Base-by-base conservation (phyloP, 2,113 vertebrate species). In the mouse (Mus musculus) region DNA sequence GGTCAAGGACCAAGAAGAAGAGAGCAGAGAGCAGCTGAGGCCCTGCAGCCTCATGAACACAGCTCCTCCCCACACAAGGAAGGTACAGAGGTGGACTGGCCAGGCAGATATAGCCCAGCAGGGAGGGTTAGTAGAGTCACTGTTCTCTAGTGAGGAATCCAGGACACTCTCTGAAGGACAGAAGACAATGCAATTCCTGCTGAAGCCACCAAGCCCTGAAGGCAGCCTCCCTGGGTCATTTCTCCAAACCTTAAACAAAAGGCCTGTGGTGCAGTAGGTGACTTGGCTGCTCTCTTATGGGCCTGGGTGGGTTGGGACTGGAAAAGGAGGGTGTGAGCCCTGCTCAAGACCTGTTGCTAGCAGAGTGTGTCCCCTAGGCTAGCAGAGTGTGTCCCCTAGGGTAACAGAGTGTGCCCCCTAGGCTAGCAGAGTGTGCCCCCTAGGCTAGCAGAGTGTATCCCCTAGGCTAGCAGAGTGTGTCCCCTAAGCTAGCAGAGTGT, bases 401-500 rank as follows among this genome's bases (percentile, higher is more conserved):
- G 59, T 67, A 20, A 1, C 78, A 63, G 3, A 12, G 4, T 0
- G 0, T 24, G 16, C 3, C 42, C 42, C 42, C 42, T 42, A 42
- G 42, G 19, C 65, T 67, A 20, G 1, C 78, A 63, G 3, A 12
- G 4, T 0, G 0, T 24, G 16, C 42, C 42, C 42, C 42, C 42
- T 42, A 42, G 42, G 19, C 65, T 67, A 20, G 1, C 78, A 63
- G 3, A 12, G 4, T 0, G 0, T 24, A 3, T 42, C 42, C 42
- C 42, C 42, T 42, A 42, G 16, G 19, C 65, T 67, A 20, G 1
- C 78, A 63, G 3, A 12, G 4, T 0, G 0, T 24, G 16, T 8
- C 8, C 52, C 56, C 9, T 7, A 4, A n/a, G 19, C 65, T 67
- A 20, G 1, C 78, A 63, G 3, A 12, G 4, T 0, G 0, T 24